Evolutionary conservation across 2,888 invertebrate species (phyloP), one percentile per base, ranked within the genome.

Genomic region (Rapana venosa): DNA sequence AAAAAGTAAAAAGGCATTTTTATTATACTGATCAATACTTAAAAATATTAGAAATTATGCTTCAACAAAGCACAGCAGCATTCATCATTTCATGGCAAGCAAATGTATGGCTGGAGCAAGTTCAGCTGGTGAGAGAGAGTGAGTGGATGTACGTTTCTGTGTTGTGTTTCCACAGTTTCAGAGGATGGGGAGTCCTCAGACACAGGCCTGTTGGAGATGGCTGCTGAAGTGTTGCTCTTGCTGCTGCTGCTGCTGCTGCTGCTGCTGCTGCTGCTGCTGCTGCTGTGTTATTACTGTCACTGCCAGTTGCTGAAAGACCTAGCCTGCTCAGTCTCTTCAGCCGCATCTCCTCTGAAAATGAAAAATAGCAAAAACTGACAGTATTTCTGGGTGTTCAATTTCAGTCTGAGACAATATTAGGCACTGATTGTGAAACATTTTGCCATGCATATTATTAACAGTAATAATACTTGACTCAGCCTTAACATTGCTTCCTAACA

Each of bases 301-400:
- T 66, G 66, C 66, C 13, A 66, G 1, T 81, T 47, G 81, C 6
- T 47, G 22, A 36, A 20, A 47, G 36, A 30, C 56, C 58, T 30
- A 84, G 84, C n/a, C 56, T 84, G 84, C 30, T 58, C 56, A 84
- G 84, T 84, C 84, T 36, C 84, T 84, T 84, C 30, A 84, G 22
- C 22, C 84, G 84, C 84, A 84, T 15, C 30, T 84, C 84, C 84
- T 58, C 84, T 84, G 84, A 20, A 22, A 81, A 20, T 22, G 8
- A 47, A 26, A 26, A 20, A 47, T 15, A 26, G 15, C 22, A 81
- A 36, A 47, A 66, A 8, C 47, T 47, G 47, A 47, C 4, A 5
- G 47, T 47, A 47, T 47, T 47, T 47, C 47, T 47, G 47, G 47
- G 47, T 47, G 2, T 5, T 47, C 2, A 47, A 5, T 47, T 47